phyloP scores from a whole-genome alignment of 1,140 invertebrate species.

The Archegozetes longisetosus region DNA sequence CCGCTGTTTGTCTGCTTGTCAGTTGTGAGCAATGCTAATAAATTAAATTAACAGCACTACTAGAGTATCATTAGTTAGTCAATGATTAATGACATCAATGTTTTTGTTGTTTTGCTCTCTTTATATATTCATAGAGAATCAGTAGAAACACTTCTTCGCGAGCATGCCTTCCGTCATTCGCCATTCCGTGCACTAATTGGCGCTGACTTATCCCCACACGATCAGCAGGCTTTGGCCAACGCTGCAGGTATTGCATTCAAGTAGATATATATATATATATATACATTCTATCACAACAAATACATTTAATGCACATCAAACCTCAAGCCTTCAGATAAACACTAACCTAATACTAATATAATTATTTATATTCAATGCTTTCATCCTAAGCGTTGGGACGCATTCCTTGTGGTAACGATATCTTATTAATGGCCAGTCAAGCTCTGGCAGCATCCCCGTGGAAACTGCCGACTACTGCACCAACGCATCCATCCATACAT shows the following conservation, averaged over 20 bases:
- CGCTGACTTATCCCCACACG: slow-evolving; percentile 19
- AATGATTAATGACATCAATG: not conserved
- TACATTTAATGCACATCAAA: no score
- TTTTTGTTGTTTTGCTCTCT: no score
- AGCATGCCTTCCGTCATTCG: slow-evolving; percentile 22
- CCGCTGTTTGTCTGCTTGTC: not conserved
- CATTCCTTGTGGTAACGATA: slow-evolving; percentile 17
- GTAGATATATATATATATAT: not conserved
- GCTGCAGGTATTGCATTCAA: slow-evolving; percentile 16
- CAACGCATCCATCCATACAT: not conserved
- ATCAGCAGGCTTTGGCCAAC: slow-evolving; percentile 20
- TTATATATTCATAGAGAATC: slow-evolving; percentile 21
- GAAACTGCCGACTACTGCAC: slow-evolving; percentile 15
- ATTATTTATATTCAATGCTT: not conserved
- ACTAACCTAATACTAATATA: not conserved
- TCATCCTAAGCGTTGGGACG: slow-evolving; percentile 16
- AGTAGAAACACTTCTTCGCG: slow-evolving; percentile 20
- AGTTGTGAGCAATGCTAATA: not conserved
- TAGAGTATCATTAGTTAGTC: not conserved
- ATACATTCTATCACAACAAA: no score
- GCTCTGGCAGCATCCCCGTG: slow-evolving; percentile 15
- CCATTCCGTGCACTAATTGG: slow-evolving; percentile 21
- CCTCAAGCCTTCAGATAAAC: no score
- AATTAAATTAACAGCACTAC: not conserved
- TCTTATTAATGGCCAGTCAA: slow-evolving; percentile 16